Evolutionary conservation across 37 sponge, comb jelly and placozoan genomes (phyloP), one percentile per base, ranked within the genome.

Genomic region (Cliona cf. orientalis): DNA sequence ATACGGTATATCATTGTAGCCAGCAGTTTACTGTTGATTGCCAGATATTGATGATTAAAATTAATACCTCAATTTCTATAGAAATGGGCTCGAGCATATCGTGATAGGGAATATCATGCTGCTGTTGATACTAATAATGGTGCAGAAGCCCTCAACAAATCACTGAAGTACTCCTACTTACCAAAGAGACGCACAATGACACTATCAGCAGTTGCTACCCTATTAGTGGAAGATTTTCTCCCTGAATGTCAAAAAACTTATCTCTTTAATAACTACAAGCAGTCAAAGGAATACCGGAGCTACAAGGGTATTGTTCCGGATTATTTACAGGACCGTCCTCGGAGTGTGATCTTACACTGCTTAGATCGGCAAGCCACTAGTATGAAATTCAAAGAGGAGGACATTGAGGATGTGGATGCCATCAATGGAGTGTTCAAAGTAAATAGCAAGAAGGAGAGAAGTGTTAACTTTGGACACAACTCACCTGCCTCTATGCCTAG

Each of bases 111-210:
- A 3, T 75, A 59, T 33, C 76, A 75, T 57, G 76, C 76, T 4
- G 76, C 76, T 36, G 62, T 75, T n/a, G 76, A 75, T 31, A 75
- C 61, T 11, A 75, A 75, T 39, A 75, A 75, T 75, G 76, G 76
- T 5, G 29, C 25, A 23, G 62, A 58, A 75, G 76, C 73, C 6
- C 73, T 45, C 5, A 72, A 72, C 25, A 72, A 72, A 43, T 5
- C 28, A 42, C n/a, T 72, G 31, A 72, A 72, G 44, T 43, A 72
- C 53, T 45, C 41, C 2, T 72, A 44, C 44, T 31, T 72, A 23
- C 73, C 73, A 43, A 28, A 53, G 7, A 72, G 44, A 72, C 11
- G 53, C 26, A 6, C 36, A 5, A n/a, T n/a, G n/a, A 45, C 73
- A 14, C 73, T 72, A 5, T 72, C 73, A 36, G 5, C 6, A 6